Evolutionary conservation across 2,888 invertebrate genomes (phyloP).

Genomic region (Agrilus cyanescens): DNA sequence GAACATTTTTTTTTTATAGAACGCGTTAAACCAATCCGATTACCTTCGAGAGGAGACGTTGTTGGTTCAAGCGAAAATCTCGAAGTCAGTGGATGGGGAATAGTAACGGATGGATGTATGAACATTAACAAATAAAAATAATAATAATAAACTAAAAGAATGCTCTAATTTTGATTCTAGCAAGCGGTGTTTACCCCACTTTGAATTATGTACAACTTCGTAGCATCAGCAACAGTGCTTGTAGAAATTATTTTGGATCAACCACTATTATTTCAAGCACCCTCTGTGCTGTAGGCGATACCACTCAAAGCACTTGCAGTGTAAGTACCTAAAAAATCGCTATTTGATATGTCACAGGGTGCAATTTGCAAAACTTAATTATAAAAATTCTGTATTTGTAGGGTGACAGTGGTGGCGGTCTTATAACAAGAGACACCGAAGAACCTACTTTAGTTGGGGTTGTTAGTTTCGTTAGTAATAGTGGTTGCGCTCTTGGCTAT

Average conservation of each 20-base stretch:
- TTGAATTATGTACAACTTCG: constrained; percentile 20
- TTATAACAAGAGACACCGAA: constrained; percentile 14
- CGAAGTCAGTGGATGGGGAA: constrained; percentile 23
- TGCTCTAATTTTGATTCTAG: too few relatives aligned
- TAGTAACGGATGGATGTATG: constrained; percentile 12
- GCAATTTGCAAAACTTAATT: not conserved
- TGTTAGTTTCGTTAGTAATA: constrained; percentile 20
- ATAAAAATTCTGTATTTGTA: constrained; percentile 8
- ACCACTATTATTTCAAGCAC: constrained; percentile 14
- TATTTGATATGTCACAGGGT: too few relatives aligned
- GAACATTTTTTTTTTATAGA: constrained; percentile 9
- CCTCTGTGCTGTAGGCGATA: constrained; percentile 20
- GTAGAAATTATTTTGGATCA: constrained; percentile 17
- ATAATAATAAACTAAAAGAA: too few relatives aligned
- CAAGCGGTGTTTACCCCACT: not conserved
- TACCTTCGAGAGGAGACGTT: constrained; percentile 9
- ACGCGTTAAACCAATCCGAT: constrained; percentile 14
- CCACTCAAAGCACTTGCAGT: constrained; percentile 23
- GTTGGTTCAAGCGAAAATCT: constrained; percentile 6
- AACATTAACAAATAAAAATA: too few relatives aligned
- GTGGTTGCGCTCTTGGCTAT: constrained; percentile 22
- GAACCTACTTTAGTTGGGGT: constrained; percentile 20
- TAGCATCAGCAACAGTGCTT: constrained; percentile 21
- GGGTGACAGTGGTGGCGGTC: constrained; percentile 28
- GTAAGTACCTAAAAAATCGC: too few relatives aligned